Conservation (phyloP, 2,113 vertebrate genomes). For the Elachura formosa region DNA sequence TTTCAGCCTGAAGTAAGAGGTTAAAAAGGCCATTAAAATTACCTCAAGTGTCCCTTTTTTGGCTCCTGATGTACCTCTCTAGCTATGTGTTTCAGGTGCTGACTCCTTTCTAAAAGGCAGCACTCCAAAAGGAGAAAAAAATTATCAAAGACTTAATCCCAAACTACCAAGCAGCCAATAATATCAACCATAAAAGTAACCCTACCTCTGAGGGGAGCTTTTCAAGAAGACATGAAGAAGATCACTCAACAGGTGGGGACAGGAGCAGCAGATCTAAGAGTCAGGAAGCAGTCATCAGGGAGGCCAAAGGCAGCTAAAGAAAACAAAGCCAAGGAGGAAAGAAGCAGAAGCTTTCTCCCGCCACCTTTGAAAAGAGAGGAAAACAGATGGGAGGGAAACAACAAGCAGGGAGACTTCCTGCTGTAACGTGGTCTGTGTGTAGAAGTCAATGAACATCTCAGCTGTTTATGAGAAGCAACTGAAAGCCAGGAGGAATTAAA, state of each 20-base stretch:
- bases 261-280: constrained; percentile 36
- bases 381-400: background rate
- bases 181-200: background rate
- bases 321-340: constrained; percentile 37
- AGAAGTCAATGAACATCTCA: background rate
- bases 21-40: background rate
- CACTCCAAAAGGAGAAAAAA: background rate
- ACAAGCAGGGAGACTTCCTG: background rate
- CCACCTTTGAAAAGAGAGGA: background rate
- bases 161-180: background rate
- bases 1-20: background rate
- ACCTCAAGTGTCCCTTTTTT: background rate
- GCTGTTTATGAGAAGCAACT: background rate
- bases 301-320: constrained; percentile 43
- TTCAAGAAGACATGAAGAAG: constrained; percentile 32
- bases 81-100: background rate
- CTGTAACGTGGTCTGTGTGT: background rate
- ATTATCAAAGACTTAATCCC: background rate
- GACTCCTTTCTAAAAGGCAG: background rate
- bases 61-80: background rate
- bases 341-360: constrained; percentile 23
- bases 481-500: background rate
- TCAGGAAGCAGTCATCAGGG: constrained; percentile 39
- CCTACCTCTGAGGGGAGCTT: constrained; percentile 58
- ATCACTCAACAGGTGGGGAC: constrained; percentile 37